Evolutionary conservation across 2,113 vertebrate species (phyloP), one percentile per base, ranked within the genome.

Genomic region (Antigone vipio): DNA sequence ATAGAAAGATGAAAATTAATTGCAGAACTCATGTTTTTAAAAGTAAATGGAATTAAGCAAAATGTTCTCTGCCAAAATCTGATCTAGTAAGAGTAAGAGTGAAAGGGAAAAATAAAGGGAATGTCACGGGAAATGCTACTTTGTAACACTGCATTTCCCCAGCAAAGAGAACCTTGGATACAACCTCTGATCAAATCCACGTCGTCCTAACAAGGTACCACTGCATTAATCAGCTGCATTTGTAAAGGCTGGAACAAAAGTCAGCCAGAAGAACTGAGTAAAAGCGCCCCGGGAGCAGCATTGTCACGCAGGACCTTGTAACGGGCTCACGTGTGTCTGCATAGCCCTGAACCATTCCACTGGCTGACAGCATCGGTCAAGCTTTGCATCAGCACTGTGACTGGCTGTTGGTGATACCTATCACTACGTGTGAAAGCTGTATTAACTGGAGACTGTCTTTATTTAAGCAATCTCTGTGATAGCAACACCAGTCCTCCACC

Each of bases 1-100:
- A 96, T 92, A 94, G 95, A 86, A 78, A 77, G 87, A 96, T 22
- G 80, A 81, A 95, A 97, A 97, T 97, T 94, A 96, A 95, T 96
- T 97, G 95, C 97, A 97, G 96, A 96, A 27, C 93, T 81, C 64
- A 3, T 71, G 66, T 78, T 96, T 95, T 75, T 59, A 78, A 87
- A 92, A 89, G 83, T 32, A 91, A 95, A 96, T 89, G 89, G 74
- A 91, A 93, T 87, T 79, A 95, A 82, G 89, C 40, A 55, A 64
- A 89, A 50, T 2, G 24, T 42, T 84, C 63, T 47, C 56, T 97
- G 96, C 94, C 97, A 97, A 95, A 89, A 83, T 93, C 93, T 97
- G 94, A 93, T 93, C 47, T 40, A 92, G 67, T 50, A 76, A 94
- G 76, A 88, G 45, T 83, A 71, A 91, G 95, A 96, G 94, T 73